Base-by-base conservation (phyloP, 2,888 invertebrate genomes). In the Cerceris ruficornis region DNA sequence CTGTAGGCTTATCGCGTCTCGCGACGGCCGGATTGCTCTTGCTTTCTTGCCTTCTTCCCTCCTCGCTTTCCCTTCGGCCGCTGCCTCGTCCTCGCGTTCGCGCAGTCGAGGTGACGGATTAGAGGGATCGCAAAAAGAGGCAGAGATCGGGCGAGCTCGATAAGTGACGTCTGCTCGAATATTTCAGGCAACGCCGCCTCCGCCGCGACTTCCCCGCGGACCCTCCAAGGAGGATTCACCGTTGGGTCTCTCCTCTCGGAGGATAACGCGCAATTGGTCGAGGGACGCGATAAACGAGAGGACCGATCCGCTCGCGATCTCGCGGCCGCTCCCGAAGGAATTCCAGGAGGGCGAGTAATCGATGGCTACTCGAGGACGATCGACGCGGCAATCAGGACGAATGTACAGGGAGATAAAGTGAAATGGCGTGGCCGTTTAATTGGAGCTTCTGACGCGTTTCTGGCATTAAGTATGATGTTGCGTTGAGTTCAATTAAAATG, bases 401-500 rank as follows among this genome's bases (percentile, higher is more conserved):
- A 83, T 83, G 83, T 78, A 81, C 84, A 55, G 62, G 72, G 79
- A 84, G 87, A 88, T 88, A 88, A 89, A 90, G 87, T 87, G 89
- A 90, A 90, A 90, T 86, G 87, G 84, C 86, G 86, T 84, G 85
- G 87, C 84, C 86, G 86, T 91, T 91, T 90, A 90, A 92, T 91
- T 92, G 87, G 88, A 89, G 87, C 88, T 89, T 86, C 86, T 85
- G 88, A 87, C 87, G 89, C 88, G 88, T 89, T 88, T 88, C 89
- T 90, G 89, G 90, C 90, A 89, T 91, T 91, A 91, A 91, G 91
- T 91, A 91, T 90, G 91, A 91, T 90, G 90, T 91, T 90, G 88
- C 89, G 88, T 90, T 89, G 90, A 90, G 90, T 92, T 91, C 90
- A 92, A 92, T 92, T 92, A 91, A 92, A 92, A 91, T 92, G 91